Evolutionary conservation across 2,797 vertebrate genomes (phyloP), one percentile per base, ranked within the genome.

Genomic region (Cynopterus sphinx): DNA sequence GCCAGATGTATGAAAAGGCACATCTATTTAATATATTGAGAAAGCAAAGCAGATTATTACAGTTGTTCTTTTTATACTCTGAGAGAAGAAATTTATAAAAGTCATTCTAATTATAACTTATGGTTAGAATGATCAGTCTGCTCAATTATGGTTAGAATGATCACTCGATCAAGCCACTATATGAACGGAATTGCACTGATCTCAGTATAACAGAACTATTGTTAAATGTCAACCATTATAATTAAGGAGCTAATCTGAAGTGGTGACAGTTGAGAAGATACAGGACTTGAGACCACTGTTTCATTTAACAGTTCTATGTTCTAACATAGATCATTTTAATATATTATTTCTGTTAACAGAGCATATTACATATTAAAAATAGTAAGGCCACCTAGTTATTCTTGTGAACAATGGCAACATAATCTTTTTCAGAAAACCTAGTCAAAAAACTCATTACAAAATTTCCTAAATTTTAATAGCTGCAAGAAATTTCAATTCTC

Each of bases 21-120:
- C n/a, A 9, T 81, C 68, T 49, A 83, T 22, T 77, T 83, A 92
- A 55, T 28, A 77, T 39, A 39, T 6, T 90, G 39, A 73, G 74
- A 75, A 86, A 95, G 26, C 68, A 89, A 85, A 85, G n/a, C 31
- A 89, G 89, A 43, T 82, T 92, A 89, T 33, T 92, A 94, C 13
- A 67, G 39, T 9, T 94, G 51, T 82, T 21, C 53, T 82, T 88
- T 79, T 55, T 24, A 71, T 91, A n/a, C 17, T 68, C n/a, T 36
- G n/a, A 82, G 39, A 57, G n/a, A 71, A 12, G 39, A 91, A 77
- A 75, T 89, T 85, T 73, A 53, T 68, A 92, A 92, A 73, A 79
- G 28, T 9, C 33, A 22, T 53, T 92, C 57, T 88, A 88, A 63
- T 57, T 55, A 57, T 31, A 93, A 90, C 74, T 51, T 90, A 90